These are phyloP conservation scores for Dendrolimus punctatus DNA, from an alignment of 1,140 invertebrate genomes.

Conservation along the genomic window DNA sequence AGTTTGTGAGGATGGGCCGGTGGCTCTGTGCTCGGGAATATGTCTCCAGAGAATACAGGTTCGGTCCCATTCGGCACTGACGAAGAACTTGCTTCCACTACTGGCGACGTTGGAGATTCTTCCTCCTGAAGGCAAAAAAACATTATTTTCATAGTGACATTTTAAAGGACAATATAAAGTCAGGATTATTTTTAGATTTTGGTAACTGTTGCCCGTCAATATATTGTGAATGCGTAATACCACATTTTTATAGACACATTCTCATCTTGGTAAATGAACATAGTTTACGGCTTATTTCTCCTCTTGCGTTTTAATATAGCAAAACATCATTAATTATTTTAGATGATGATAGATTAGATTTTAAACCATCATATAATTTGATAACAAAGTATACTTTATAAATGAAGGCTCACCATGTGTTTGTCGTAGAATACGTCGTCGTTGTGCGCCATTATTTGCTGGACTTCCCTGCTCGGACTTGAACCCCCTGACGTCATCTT, in stretches of 20 bases:
- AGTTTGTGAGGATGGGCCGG: constrained; percentile 27
- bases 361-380: not conserved
- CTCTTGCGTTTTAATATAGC: too few species aligned
- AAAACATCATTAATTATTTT: too few species aligned
- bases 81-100: not conserved
- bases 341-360: too few species aligned
- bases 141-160: too few species aligned
- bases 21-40: constrained; percentile 3
- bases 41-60: not conserved
- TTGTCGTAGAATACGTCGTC: constrained; percentile 31
- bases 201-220: too few species aligned
- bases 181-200: too few species aligned
- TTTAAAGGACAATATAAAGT: too few species aligned
- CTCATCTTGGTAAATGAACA: too few species aligned
- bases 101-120: constrained; percentile 2
- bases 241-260: too few species aligned
- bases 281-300: too few species aligned
- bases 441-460: constrained; percentile 44
- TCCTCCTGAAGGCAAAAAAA: not conserved
- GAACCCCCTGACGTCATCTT: constrained; percentile 80
- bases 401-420: constrained; percentile 15
- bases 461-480: constrained; percentile 89
- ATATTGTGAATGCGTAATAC: too few species aligned
- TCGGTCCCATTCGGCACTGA: constrained; percentile 6
- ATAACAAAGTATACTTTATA: not conserved